A percentile compares a stretch with the other conserved stretches of the same genome.
These are phyloP conservation scores for Stictonetta naevosa DNA, from an alignment of 2,113 vertebrate genomes.

Conservation along the genomic window DNA sequence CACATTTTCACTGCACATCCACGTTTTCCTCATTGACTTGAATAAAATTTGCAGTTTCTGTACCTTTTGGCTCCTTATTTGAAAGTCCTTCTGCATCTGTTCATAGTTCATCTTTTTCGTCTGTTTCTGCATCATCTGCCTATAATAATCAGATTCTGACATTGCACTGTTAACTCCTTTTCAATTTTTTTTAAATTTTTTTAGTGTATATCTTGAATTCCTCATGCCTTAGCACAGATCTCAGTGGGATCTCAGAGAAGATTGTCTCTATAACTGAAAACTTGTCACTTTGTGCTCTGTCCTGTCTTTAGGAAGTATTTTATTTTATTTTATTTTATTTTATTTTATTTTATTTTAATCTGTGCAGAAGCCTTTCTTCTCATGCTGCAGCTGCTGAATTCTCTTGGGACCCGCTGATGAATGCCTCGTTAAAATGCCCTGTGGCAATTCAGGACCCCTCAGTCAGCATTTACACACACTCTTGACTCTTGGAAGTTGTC, in stretches of 20 bases:
- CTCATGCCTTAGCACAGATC: neutral
- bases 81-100: neutral
- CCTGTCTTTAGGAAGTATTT: neutral
- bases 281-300: neutral
- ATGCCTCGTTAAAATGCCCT: neutral
- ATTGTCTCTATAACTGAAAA: neutral
- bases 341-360: neutral
- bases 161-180: neutral
- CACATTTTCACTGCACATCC: neutral
- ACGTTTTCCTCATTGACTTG: neutral
- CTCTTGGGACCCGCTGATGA: neutral
- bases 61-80: neutral
- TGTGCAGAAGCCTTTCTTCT: neutral
- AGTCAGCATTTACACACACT: accelerated
- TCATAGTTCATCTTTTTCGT: neutral
- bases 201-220: neutral
- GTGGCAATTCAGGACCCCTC: neutral
- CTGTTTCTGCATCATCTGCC: neutral
- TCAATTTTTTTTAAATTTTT: neutral
- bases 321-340: no score
- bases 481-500: neutral
- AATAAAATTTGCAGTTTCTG: neutral
- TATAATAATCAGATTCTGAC: neutral
- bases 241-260: neutral
- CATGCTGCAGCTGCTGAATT: neutral